These are phyloP conservation scores for Lampris incognitus DNA, from an alignment of 2,113 vertebrate genomes.

Conservation along the genomic window DNA sequence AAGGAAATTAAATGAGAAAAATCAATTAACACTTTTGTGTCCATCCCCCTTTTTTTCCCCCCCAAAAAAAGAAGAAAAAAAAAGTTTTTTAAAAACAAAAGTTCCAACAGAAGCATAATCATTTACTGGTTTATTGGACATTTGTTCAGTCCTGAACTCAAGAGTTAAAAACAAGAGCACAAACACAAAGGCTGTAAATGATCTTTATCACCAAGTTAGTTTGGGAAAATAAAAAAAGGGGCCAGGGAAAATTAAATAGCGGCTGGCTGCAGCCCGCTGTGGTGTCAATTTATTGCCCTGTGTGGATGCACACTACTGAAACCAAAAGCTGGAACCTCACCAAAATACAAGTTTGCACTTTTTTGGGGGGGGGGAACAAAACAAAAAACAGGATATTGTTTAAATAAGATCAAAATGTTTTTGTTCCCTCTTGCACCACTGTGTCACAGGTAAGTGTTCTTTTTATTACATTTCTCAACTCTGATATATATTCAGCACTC, in stretches of 20 bases:
- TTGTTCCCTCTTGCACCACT: slow-evolving; percentile 45
- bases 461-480: slow-evolving; percentile 46
- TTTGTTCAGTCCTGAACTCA: slow-evolving; percentile 30
- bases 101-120: slow-evolving; percentile 53
- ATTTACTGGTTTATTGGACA: slow-evolving; percentile 56
- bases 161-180: slow-evolving; percentile 29
- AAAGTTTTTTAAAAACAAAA: slow-evolving; percentile 53
- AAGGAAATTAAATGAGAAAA: slow-evolving; percentile 40
- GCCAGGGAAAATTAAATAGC: slow-evolving; percentile 30
- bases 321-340: slow-evolving; percentile 36
- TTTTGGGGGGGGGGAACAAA: slow-evolving; percentile 9
- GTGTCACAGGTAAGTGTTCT: slow-evolving; percentile 32
- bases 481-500: slow-evolving; percentile 46
- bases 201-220: slow-evolving; percentile 18
- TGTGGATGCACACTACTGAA: slow-evolving; percentile 44
- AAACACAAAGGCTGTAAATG: slow-evolving; percentile 44
- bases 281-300: slow-evolving; percentile 50
- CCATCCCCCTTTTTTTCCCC: slow-evolving; percentile 13
- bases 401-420: slow-evolving; percentile 27
- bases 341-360: slow-evolving; percentile 24
- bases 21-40: slow-evolving; percentile 12
- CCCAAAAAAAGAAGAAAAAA: background rate
- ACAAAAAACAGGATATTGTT: background rate
- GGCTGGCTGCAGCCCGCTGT: slow-evolving; percentile 31
- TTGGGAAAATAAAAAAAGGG: background rate